These are phyloP conservation scores for Hyphantria cunea DNA, from an alignment of 1,140 invertebrate genomes.

Conservation along the genomic window DNA sequence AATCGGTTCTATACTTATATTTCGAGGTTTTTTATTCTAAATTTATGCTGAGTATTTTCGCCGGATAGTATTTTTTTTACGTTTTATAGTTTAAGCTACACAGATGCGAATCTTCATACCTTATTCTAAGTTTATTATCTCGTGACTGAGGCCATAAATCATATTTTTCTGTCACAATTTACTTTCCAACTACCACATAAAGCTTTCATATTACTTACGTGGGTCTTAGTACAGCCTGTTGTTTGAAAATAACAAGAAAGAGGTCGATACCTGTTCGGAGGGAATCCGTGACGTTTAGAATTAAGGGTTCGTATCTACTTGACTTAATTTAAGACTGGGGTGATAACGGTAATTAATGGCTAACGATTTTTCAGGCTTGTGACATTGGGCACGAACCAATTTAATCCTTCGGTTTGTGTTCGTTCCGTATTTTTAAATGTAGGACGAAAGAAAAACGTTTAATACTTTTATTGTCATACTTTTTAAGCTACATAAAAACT, in stretches of 20 bases:
- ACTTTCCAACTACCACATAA: neutral
- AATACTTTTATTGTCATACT: no score
- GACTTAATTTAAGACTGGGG: conserved; percentile 25
- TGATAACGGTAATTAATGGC: conserved; percentile 28
- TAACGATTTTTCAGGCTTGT: conserved; percentile 27
- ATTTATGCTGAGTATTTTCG: conserved; percentile 14
- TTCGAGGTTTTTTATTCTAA: conserved; percentile 28
- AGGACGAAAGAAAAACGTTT: neutral
- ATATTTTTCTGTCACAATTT: neutral
- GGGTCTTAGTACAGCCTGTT: neutral
- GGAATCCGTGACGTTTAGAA: conserved; percentile 23
- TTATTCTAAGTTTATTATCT: conserved; percentile 2
- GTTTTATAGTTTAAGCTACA: neutral
- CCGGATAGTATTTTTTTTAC: neutral
- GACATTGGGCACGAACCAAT: conserved; percentile 1
- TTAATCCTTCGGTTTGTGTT: neutral
- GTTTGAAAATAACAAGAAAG: neutral
- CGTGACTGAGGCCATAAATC: neutral
- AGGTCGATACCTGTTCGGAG: conserved; percentile 14
- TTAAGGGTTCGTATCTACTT: conserved; percentile 19
- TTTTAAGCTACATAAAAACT: no score
- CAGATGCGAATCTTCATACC: neutral
- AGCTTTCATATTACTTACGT: no score
- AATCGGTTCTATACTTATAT: conserved; percentile 36
- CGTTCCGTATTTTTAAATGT: conserved; percentile 1